Base-by-base conservation (phyloP, 2,888 invertebrate genomes). In the Phoronis australis region DNA sequence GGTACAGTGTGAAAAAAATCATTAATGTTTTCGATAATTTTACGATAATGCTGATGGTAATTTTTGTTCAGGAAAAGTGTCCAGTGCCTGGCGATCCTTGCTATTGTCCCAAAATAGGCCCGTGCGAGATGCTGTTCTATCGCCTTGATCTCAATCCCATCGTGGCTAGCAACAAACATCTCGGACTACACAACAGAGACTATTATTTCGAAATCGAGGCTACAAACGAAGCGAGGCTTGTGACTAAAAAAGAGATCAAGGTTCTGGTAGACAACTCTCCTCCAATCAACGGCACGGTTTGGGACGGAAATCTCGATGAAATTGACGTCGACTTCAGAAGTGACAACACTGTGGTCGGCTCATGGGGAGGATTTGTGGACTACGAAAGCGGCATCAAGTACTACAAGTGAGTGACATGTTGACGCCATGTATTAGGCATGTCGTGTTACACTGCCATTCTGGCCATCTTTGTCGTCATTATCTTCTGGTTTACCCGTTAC, bases 231-330 rank as follows among this genome's bases (percentile, higher is more conserved):
- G 62, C 64, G 1, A 37, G 26, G 23, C 50, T 63, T 3, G 25
- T 47, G 2, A 54, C 41, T 21, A 31, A 9, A 31, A 15, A 31
- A 9, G 15, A 9, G 15, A 12, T 31, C 9, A 15, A 12, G 9
- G 54, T 66, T 15, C 44, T 61, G 9, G 56, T 65, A 18, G 66
- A 65, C 40, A 57, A 56, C 4, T 63, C 66, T 0, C 59, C 61
- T 22, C 66, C 66, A 3, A 56, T 50, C 21, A 46, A 39, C 24
- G 66, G 66, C 15, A 48, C 52, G 6, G 57, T 65, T 2, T 43
- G 42, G 35, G 66, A 66, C 47, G n/a, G n/a, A n/a, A 65, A 64
- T 38, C 42, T 47, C 9, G 24, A 25, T 27, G 31, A 15, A 31
- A 45, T 48, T 1, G 65, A 65, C 42, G 55, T 62, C 22, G 65